Evolutionary conservation across 2,797 vertebrate genomes (phyloP).

Genomic region (Phataginus tetradactyla): DNA sequence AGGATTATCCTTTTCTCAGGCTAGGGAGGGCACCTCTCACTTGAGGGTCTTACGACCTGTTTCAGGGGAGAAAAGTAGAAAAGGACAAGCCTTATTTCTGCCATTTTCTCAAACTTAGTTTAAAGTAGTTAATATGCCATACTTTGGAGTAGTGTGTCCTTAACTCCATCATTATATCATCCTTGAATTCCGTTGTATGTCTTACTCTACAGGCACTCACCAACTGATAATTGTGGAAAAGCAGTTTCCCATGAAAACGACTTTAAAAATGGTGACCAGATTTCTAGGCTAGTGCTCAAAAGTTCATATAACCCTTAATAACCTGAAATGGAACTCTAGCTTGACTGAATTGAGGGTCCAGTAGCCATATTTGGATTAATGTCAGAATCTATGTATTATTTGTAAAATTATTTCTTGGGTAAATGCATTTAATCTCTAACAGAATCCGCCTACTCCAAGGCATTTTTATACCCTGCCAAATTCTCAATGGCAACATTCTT

Average conservation of each 20-base stretch:
- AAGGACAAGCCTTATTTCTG: background rate
- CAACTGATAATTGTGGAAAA: background rate
- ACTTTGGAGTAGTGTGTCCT: background rate
- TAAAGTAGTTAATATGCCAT: background rate
- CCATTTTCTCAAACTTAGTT: background rate
- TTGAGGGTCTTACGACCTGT: background rate
- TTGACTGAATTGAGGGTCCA: slow-evolving; percentile 14
- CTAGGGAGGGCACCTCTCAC: background rate
- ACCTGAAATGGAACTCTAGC: slow-evolving; percentile 12
- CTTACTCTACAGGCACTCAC: background rate
- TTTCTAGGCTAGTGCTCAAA: slow-evolving; percentile 29
- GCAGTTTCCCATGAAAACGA: slow-evolving; percentile 41
- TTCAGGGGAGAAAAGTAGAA: background rate
- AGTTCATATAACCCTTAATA: slow-evolving; percentile 19
- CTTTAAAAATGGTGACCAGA: background rate
- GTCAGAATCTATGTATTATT: background rate
- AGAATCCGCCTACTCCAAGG: background rate
- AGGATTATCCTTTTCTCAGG: background rate
- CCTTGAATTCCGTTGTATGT: slow-evolving; percentile 25
- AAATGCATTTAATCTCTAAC: slow-evolving; percentile 33
- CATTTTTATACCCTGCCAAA: slow-evolving; percentile 45
- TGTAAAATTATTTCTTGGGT: background rate
- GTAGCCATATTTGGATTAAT: background rate
- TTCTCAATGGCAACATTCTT: slow-evolving; percentile 1
- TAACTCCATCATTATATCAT: background rate